Conservation (phyloP, 1,140 invertebrate genomes). For the Camponotus vicinus region DNA sequence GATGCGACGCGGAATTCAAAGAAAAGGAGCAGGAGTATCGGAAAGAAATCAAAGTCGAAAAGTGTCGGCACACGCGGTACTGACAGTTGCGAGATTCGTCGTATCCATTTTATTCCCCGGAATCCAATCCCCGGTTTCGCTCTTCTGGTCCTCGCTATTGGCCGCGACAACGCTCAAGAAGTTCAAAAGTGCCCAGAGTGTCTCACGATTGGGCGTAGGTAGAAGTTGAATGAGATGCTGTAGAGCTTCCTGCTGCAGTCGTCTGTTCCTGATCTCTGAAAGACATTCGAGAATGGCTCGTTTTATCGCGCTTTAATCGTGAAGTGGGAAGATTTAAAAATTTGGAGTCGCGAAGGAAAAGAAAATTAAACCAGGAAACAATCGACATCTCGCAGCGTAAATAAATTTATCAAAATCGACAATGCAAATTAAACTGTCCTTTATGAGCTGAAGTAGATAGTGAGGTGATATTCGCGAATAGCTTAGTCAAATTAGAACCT, state of each 20-base stretch:
- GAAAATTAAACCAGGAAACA: not conserved
- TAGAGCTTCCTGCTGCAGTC: slow-evolving; percentile 93
- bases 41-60: slow-evolving; percentile 28
- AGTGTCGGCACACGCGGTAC: slow-evolving; percentile 31
- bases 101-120: slow-evolving; percentile 97
- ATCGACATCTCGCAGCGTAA: not conserved
- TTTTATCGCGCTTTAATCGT: not conserved
- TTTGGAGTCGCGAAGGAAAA: not conserved
- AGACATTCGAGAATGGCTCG: slow-evolving; percentile 13
- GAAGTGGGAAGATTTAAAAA: not conserved
- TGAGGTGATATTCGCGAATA: not conserved
- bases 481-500: slow-evolving; percentile 77
- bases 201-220: slow-evolving; percentile 95
- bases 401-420: not conserved
- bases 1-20: not conserved
- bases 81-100: slow-evolving; percentile 93
- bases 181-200: slow-evolving; percentile 92
- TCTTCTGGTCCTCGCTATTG: slow-evolving; percentile 89
- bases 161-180: slow-evolving; percentile 93
- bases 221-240: slow-evolving; percentile 94
- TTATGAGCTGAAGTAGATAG: not conserved
- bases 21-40: not conserved
- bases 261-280: slow-evolving; percentile 92
- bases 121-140: slow-evolving; percentile 88
- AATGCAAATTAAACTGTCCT: not conserved